Evolutionary conservation across 2,113 vertebrate genomes (phyloP).

Genomic region (Anas platyrhynchos): DNA sequence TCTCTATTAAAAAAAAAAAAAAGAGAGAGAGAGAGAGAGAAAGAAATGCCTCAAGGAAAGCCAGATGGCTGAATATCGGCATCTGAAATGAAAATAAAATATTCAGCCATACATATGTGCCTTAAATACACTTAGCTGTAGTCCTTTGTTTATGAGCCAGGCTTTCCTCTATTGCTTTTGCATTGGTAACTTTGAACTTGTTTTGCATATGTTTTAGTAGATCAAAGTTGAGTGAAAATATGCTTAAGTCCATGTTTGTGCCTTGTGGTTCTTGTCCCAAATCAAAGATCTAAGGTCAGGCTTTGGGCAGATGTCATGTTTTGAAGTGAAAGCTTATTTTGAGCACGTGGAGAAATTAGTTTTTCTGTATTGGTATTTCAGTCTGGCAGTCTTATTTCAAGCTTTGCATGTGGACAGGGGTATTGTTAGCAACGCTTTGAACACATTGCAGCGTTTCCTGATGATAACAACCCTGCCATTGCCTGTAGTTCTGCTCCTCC

Average conservation of each 20-base stretch:
- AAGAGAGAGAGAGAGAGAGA: not conserved
- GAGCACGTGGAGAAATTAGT: not conserved
- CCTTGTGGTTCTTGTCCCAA: not conserved
- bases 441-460: not conserved
- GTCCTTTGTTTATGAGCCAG: conserved; percentile 42
- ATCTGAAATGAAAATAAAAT: conserved; percentile 72
- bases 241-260: not conserved
- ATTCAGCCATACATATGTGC: conserved; percentile 45
- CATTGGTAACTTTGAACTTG: not conserved
- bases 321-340: not conserved
- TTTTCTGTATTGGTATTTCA: not conserved
- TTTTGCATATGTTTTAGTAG: conserved; percentile 13
- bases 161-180: not conserved
- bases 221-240: not conserved
- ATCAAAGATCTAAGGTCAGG: not conserved
- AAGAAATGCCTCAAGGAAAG: conserved; percentile 51
- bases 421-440: not conserved
- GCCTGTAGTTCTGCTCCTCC: not conserved
- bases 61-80: conserved; percentile 67
- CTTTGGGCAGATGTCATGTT: not conserved
- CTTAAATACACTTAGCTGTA: conserved; percentile 44
- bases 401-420: not conserved
- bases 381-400: not conserved
- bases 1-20: conserved; percentile 27
- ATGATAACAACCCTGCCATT: not conserved